Evolutionary conservation across 2,888 invertebrate species (phyloP).

Genomic region (Diabrotica balteata): DNA sequence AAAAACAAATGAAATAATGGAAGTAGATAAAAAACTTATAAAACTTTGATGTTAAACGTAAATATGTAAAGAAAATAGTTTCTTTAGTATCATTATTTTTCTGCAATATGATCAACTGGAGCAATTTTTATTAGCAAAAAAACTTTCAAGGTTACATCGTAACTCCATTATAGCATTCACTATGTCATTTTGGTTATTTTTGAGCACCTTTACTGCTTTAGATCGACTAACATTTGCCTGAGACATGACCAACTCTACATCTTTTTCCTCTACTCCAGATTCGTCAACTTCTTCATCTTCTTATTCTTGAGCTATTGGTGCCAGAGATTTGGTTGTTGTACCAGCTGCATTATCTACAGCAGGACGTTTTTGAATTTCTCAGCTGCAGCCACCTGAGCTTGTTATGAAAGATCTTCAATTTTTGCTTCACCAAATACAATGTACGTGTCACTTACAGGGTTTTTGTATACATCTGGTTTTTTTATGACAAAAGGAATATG

Average conservation of each 20-base stretch:
- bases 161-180: constrained; percentile 98
- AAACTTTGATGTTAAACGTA: too few relatives aligned
- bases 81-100: too few relatives aligned
- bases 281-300: constrained; percentile 90
- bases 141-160: constrained; percentile 51
- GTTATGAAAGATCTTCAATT: constrained; percentile 99
- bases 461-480: constrained; percentile 97
- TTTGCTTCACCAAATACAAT: constrained; percentile 99
- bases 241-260: constrained; percentile 97
- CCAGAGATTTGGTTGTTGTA: constrained; percentile 72
- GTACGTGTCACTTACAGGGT: constrained; percentile 98
- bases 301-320: constrained; percentile 89
- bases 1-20: too few relatives aligned
- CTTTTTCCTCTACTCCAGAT: constrained; percentile 96
- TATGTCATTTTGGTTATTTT: constrained; percentile 97
- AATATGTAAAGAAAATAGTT: too few relatives aligned
- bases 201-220: constrained; percentile 93
- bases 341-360: constrained; percentile 71
- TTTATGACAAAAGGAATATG: constrained; percentile 99
- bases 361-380: constrained; percentile 95
- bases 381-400: constrained; percentile 92
- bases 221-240: constrained; percentile 96
- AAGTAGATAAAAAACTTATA: too few relatives aligned
- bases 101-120: constrained; percentile 2
- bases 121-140: too few relatives aligned